A percentile compares a stretch with the other conserved stretches of the same genome.
phyloP scores from a whole-genome alignment of 2,113 vertebrate genomes.

The Xiphophorus maculatus region DNA sequence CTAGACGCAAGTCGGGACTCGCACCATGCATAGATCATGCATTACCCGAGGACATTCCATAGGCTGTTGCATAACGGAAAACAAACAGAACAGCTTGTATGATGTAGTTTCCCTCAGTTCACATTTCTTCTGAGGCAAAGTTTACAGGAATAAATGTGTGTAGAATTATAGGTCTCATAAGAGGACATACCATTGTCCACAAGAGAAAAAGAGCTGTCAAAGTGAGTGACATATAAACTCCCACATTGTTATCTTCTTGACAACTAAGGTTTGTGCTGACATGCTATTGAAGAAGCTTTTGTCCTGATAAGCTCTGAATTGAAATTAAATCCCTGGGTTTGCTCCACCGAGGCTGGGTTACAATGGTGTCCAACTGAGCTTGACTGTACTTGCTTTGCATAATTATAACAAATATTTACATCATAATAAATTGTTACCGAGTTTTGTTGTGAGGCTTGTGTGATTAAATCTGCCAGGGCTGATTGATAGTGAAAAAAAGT shows the following conservation, averaged over 20 bases:
- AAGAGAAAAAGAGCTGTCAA: slow-evolving; percentile 2
- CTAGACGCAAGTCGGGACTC: slow-evolving; percentile 42
- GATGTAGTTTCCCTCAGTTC: background rate
- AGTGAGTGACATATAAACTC: slow-evolving; percentile 15
- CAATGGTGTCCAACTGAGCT: background rate
- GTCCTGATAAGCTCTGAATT: slow-evolving; percentile 10
- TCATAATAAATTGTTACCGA: background rate
- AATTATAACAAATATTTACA: background rate
- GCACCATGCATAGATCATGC: slow-evolving; percentile 29
- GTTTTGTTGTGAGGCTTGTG: background rate
- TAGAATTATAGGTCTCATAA: slow-evolving; percentile 7
- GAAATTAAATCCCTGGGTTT: slow-evolving; percentile 3
- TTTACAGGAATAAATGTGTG: background rate
- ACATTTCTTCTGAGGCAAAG: slow-evolving; percentile 1
- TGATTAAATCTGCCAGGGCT: background rate
- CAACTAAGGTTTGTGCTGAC: background rate
- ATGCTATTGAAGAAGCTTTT: slow-evolving; percentile 7
- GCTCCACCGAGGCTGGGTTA: background rate
- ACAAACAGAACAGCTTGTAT: slow-evolving; percentile 13
- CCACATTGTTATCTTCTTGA: slow-evolving; percentile 8
- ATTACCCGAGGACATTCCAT: slow-evolving; percentile 32
- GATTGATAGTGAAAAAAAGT: background rate
- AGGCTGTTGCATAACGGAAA: slow-evolving; percentile 35
- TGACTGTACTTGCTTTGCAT: slow-evolving; percentile 3
- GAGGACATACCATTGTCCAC: background rate